Conservation (phyloP, 2,113 vertebrate genomes). For the Archilochus colubris region DNA sequence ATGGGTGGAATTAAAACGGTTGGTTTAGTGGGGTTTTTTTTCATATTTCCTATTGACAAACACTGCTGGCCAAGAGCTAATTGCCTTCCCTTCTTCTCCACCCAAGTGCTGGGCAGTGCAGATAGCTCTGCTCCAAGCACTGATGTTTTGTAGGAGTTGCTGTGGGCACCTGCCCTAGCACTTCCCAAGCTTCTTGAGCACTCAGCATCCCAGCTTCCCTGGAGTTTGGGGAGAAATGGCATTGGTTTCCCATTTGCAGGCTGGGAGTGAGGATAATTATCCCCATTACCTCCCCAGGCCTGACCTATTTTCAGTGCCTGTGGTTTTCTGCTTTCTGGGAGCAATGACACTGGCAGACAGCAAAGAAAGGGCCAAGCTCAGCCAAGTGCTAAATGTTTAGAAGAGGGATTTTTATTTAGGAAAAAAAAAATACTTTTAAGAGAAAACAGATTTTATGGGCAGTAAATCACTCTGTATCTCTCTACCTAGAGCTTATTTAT, state of each 20-base stretch:
- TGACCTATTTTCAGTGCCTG: neutral
- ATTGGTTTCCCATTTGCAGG: neutral
- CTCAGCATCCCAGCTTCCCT: neutral
- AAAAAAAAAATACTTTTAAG: neutral
- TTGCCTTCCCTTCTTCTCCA: neutral
- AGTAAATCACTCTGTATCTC: neutral
- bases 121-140: neutral
- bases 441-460: neutral
- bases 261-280: neutral
- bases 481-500: neutral
- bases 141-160: neutral
- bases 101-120: rapidly evolving
- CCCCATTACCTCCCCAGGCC: neutral
- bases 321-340: neutral
- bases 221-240: neutral
- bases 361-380: neutral
- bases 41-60: constrained; percentile 1
- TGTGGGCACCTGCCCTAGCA: neutral
- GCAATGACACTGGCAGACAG: neutral
- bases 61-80: neutral
- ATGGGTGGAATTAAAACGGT: neutral
- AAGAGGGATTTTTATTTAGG: neutral
- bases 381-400: neutral
- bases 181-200: neutral
- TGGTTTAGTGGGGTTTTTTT: neutral